A percentile compares a stretch with the other conserved stretches of the same genome.
Evolutionary conservation across 2,888 invertebrate genomes (phyloP).

Genomic region (Conops quadrifasciatus): DNA sequence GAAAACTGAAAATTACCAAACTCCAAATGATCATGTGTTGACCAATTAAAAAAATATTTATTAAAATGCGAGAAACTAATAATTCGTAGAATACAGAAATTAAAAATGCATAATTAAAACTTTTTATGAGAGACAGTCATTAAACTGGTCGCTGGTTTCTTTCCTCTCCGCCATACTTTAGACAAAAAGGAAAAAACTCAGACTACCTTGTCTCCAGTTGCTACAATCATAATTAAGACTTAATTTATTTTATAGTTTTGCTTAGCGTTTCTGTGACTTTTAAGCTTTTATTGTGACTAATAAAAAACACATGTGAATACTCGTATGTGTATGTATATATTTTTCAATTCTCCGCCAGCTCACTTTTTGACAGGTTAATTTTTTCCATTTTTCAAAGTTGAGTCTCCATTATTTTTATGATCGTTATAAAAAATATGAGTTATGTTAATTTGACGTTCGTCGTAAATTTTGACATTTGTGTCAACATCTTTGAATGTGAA

Average conservation of each 20-base stretch:
- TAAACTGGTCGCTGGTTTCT: neutral
- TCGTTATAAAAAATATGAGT: conserved; percentile 15
- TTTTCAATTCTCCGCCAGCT: neutral
- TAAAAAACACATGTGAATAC: conserved; percentile 2
- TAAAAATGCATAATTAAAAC: neutral
- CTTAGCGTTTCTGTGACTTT: neutral
- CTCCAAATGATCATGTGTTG: too few relatives aligned
- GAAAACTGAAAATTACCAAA: too few relatives aligned
- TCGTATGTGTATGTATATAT: neutral
- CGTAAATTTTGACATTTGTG: conserved; percentile 27
- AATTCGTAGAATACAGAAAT: neutral
- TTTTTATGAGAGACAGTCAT: neutral
- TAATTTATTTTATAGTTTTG: conserved; percentile 16
- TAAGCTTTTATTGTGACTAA: conserved; percentile 1
- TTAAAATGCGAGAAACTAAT: neutral
- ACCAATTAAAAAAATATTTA: too few relatives aligned
- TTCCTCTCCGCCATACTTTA: too few relatives aligned
- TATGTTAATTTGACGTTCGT: conserved; percentile 24
- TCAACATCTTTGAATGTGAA: conserved; percentile 19
- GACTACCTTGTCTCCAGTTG: conserved; percentile 21
- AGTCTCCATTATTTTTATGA: conserved; percentile 14
- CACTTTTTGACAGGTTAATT: conserved; percentile 8
- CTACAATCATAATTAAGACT: conserved; percentile 18
- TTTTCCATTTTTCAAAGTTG: conserved; percentile 10
- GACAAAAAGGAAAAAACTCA: neutral